Evolutionary conservation across 30 jellyfish, hydroid and myxozoan genomes (phyloP).

Genomic region (Aurelia sp.): DNA sequence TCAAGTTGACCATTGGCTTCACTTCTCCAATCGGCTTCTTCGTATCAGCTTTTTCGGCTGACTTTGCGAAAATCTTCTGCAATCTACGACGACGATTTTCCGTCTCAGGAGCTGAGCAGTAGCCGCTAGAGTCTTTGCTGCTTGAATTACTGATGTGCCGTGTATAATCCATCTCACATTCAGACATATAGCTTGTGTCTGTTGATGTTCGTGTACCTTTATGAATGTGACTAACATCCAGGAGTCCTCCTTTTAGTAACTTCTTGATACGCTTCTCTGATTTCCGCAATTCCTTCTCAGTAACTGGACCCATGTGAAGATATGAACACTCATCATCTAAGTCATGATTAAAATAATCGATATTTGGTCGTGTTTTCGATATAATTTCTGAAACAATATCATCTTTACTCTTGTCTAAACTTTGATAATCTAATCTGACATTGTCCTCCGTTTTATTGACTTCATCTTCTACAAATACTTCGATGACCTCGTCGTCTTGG

Average conservation of each 20-base stretch:
- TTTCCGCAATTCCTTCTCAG: conserved; percentile 92
- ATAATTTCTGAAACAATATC: conserved; percentile 51
- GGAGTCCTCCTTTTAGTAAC: conserved; percentile 76
- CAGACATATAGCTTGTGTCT: conserved; percentile 78
- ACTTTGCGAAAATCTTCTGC: conserved; percentile 30
- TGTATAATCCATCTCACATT: conserved; percentile 63
- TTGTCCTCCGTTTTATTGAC: background rate
- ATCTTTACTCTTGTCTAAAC: conserved; percentile 24
- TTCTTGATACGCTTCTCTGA: conserved; percentile 89
- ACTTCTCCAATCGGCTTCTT: conserved; percentile 8
- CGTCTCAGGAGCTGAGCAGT: conserved; percentile 97
- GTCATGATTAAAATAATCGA: conserved; percentile 64
- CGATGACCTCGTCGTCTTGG: conserved; percentile 54
- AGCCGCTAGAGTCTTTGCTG: conserved; percentile 75
- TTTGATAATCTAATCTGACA: background rate
- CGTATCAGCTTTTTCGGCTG: conserved; percentile 53
- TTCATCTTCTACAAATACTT: conserved; percentile 58
- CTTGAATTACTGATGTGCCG: conserved; percentile 15
- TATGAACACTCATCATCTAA: conserved; percentile 66
- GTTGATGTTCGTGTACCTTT: conserved; percentile 8
- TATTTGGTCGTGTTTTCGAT: conserved; percentile 52
- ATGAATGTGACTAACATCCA: conserved; percentile 54
- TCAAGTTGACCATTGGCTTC: conserved; percentile 5
- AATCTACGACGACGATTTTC: conserved; percentile 72
- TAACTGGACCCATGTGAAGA: conserved; percentile 66